Percentiles rank a stretch among this genome's conserved stretches.
Conservation (phyloP, 37 sponge, comb jelly and placozoan genomes). For the Eunapius fragilis region DNA sequence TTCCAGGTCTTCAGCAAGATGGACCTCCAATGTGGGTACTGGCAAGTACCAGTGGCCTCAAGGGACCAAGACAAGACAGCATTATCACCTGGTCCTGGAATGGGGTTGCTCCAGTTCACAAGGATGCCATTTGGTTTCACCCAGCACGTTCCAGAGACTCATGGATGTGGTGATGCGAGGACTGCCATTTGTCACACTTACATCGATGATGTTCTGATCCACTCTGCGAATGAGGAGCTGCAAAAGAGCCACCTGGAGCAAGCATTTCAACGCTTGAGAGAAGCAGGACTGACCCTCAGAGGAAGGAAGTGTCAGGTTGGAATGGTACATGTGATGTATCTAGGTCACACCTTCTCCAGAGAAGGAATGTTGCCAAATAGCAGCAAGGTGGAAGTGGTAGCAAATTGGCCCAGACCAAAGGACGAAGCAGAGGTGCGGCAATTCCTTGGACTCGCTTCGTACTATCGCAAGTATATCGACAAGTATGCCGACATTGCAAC, state of each 20-base stretch:
- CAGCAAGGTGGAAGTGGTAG: constrained; percentile 34
- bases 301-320: constrained; percentile 62
- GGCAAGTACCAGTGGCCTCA: not conserved
- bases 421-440: constrained; percentile 12
- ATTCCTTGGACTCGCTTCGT: constrained; percentile 65
- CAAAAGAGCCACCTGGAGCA: constrained; percentile 44
- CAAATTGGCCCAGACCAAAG: constrained; percentile 40
- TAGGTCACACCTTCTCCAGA: constrained; percentile 44
- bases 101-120: constrained; percentile 60
- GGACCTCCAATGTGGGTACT: constrained; percentile 45
- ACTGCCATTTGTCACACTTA: constrained; percentile 50
- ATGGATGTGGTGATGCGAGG: constrained; percentile 58
- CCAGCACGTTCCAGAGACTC: constrained; percentile 57
- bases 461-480: constrained; percentile 57
- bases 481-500: constrained; percentile 56
- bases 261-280: constrained; percentile 48
- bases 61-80: constrained; percentile 38
- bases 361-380: constrained; percentile 59
- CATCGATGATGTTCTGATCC: constrained; percentile 54
- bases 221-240: constrained; percentile 7
- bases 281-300: constrained; percentile 58
- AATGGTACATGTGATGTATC: constrained; percentile 30
- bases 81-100: constrained; percentile 58
- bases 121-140: constrained; percentile 62
- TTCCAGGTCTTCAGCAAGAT: constrained; percentile 51